Conservation (phyloP, 2,113 vertebrate genomes). For the Rhynchopsitta pachyrhyncha region DNA sequence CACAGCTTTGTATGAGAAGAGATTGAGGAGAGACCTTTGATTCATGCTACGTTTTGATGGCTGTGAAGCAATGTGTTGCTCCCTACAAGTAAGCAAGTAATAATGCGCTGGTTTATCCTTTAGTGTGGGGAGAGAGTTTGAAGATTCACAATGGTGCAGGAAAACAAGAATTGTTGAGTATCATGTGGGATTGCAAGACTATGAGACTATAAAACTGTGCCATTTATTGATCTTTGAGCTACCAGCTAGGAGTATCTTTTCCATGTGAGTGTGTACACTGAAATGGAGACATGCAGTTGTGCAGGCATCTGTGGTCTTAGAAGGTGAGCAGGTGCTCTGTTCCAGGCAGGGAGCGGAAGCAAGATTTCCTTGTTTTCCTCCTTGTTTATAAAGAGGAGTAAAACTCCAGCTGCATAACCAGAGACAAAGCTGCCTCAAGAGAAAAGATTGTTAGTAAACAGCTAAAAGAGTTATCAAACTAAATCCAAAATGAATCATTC, state of each 20-base stretch:
- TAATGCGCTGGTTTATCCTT: background rate
- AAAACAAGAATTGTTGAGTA: background rate
- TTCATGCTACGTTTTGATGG: background rate
- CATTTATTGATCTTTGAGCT: background rate
- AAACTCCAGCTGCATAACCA: slow-evolving; percentile 9
- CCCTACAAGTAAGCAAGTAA: background rate
- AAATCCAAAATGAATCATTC: slow-evolving; percentile 47
- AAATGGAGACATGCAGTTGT: background rate
- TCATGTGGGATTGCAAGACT: background rate
- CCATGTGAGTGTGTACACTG: background rate
- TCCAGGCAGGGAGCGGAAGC: background rate
- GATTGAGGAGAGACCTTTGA: background rate
- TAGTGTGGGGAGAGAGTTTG: rapidly evolving
- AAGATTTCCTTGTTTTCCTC: background rate
- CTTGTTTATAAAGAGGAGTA: background rate
- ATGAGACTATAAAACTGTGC: rapidly evolving
- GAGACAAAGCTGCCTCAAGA: slow-evolving; percentile 36
- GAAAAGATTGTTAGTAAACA: slow-evolving; percentile 53
- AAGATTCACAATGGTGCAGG: background rate
- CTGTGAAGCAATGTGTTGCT: background rate
- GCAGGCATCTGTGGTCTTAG: background rate
- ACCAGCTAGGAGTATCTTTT: background rate
- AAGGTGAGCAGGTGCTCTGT: background rate
- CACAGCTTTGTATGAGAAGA: background rate
- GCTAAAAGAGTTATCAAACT: slow-evolving; percentile 37